Evolutionary conservation across 2,888 invertebrate genomes (phyloP), one percentile per base, ranked within the genome.

Genomic region (Nomada ruficornis): DNA sequence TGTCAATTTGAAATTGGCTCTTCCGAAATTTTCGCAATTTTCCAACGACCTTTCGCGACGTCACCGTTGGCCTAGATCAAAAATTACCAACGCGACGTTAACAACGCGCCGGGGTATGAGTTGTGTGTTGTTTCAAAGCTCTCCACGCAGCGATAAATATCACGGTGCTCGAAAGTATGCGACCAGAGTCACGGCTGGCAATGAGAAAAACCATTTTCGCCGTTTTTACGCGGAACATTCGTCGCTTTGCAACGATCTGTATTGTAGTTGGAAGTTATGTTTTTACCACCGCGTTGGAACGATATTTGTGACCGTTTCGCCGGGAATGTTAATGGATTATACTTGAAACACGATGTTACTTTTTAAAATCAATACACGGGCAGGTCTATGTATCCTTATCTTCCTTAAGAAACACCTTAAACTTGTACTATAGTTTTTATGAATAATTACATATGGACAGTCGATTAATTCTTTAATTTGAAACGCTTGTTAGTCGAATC

Each of bases 41-140:
- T 36, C 44, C 55, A 36, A 2, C 52, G 44, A 59, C 36, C 54
- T 69, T 36, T 57, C 57, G 47, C 64, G 18, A 78, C 79, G 72
- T 80, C 26, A 64, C 29, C 26, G 42, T 2, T 72, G 79, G 44
- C 80, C 79, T 64, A 78, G 79, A 78, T 79, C 55, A 36, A 52
- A 57, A 59, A 78, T 71, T 71, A 80, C 60, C 57, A 72, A 15
- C 44, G 36, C 67, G 29, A 26, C 57, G 71, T 63, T 72, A 78
- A 80, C 72, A 80, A 64, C 52, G 15, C 54, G 13, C 13, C 62
- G 26, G 26, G 10, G 23, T 18, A 13, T 13, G 29, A 50, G n/a
- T 13, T 36, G 42, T 20, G 57, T 55, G 68, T 55, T 72, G 63
- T 59, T 79, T 78, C 23, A 42, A 73, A 78, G 54, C 57, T 55